Conservation (phyloP, 2,888 invertebrate species). For the Scaptomyza tumidula region DNA sequence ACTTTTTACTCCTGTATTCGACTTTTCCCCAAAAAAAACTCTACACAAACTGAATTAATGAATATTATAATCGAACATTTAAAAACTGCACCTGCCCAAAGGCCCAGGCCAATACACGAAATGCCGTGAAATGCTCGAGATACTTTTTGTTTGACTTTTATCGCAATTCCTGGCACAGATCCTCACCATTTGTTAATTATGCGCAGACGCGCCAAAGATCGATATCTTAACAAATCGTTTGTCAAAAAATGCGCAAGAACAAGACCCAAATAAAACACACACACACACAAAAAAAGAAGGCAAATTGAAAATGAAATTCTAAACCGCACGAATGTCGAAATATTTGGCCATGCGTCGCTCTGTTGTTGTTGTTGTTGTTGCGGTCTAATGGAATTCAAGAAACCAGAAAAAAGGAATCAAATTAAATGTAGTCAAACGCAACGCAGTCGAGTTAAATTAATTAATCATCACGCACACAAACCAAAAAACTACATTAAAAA, state of each 20-base stretch:
- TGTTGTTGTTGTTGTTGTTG: conserved; percentile 12
- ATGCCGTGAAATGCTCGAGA: conserved; percentile 56
- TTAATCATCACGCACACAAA: conserved; percentile 66
- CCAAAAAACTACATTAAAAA: conserved; percentile 36
- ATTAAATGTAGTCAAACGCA: conserved; percentile 73
- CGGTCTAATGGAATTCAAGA: conserved; percentile 73
- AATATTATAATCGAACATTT: neutral
- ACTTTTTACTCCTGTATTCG: too few species aligned
- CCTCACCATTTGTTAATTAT: conserved; percentile 62
- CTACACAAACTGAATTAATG: neutral
- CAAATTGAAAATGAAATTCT: conserved; percentile 77
- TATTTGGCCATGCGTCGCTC: conserved; percentile 54
- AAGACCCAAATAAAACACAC: neutral
- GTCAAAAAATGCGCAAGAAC: conserved; percentile 60
- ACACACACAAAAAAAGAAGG: conserved; percentile 16
- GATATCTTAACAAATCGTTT: conserved; percentile 79
- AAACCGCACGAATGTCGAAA: conserved; percentile 79
- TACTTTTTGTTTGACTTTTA: conserved; percentile 15
- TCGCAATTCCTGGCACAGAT: conserved; percentile 7
- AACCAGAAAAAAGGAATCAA: conserved; percentile 66
- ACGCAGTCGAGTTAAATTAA: conserved; percentile 69
- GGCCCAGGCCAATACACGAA: conserved; percentile 41
- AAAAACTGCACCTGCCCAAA: conserved; percentile 54
- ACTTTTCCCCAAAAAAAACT: neutral
- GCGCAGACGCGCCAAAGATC: conserved; percentile 77